Evolutionary conservation across 2,113 vertebrate genomes (phyloP), one percentile per base, ranked within the genome.

Genomic region (Microcebus murinus): DNA sequence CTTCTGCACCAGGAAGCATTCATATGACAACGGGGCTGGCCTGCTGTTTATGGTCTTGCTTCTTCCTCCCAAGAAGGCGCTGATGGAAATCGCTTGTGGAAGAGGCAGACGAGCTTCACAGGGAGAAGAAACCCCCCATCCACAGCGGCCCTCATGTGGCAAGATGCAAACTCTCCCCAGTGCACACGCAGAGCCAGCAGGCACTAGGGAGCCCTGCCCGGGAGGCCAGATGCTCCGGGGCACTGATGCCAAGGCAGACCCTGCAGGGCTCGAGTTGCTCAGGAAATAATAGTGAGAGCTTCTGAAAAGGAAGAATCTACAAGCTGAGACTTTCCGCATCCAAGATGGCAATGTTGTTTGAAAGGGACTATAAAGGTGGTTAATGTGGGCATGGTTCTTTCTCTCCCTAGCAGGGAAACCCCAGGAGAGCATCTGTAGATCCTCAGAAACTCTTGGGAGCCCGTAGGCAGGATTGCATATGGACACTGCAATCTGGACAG

Each of bases 1-100:
- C 74, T 90, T 91, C 55, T 87, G 59, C n/a, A 42, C 45, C n/a
- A 91, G 94, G 6, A 94, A 81, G 65, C 31, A 10, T 59, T 93
- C 91, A 67, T 73, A 45, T 79, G 95, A 94, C 80, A 89, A 55
- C 68, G 36, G 77, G 39, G 87, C 68, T 42, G 34, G 31, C 81
- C 31, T 45, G 18, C 70, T 90, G 73, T 86, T 45, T 85, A 36
- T 52, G 73, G 42, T 15, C 10, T 21, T 42, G 17, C 29, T 86
- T 89, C 71, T 36, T 96, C 55, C 25, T 84, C 11, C 39, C 9
- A 39, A 17, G 34, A 86, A 91, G 73, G 15, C 11, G n/a, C 74
- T 70, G 15, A 57, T 6, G 65, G 73, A 91, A 79, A 45, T 8
- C 27, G 50, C 27, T 27, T 68, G 12, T 77, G 13, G 25, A 39